Base-by-base conservation (phyloP, 2,888 invertebrate species). In the Zygogramma bicolorata region DNA sequence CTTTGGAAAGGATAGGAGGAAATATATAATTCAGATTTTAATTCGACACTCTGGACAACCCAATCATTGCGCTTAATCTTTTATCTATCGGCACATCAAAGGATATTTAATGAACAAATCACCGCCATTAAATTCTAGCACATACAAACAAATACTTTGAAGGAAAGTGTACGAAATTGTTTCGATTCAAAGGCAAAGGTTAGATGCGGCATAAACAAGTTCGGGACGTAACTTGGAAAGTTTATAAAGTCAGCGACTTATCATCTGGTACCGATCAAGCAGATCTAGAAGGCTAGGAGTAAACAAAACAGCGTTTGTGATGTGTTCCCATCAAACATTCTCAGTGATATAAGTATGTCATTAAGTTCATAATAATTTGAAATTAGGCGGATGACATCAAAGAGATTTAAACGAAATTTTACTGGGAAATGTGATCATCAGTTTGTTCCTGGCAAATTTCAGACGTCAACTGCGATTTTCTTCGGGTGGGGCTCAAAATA, bases 351-450 rank as follows among this genome's bases (percentile, higher is more conserved):
- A 77, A 77, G 77, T 75, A 72, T 77, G 73, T 75, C 75, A 77
- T 77, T 77, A 75, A 70, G 73, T 75, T 75, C 75, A 77, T 77
- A 75, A 77, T 75, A 75, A 77, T 77, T 75, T 71, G 75, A 73
- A 70, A 75, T 72, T 65, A 65, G 46, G 70, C 75, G 75, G 75
- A 62, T 57, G 59, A 59, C 68, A 69, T 76, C 76, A 76, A 76
- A 76, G 71, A 58, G 61, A 49, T 58, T 65, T 46, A 68, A 68
- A 73, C 62, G 59, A 73, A 70, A 68, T 59, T 59, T 72, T 69
- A 71, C 65, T 75, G 59, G 57, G 58, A 68, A 65, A 58, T 66
- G 18, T 31, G 63, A 63, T 63, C 42, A 40, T 31, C 15, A 0
- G 13, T 27, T 6, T 27, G 63, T 42, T 46, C 63, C 63, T 63